Conservation (phyloP, 2,113 vertebrate species). For the Oncorhynchus mykiss region DNA sequence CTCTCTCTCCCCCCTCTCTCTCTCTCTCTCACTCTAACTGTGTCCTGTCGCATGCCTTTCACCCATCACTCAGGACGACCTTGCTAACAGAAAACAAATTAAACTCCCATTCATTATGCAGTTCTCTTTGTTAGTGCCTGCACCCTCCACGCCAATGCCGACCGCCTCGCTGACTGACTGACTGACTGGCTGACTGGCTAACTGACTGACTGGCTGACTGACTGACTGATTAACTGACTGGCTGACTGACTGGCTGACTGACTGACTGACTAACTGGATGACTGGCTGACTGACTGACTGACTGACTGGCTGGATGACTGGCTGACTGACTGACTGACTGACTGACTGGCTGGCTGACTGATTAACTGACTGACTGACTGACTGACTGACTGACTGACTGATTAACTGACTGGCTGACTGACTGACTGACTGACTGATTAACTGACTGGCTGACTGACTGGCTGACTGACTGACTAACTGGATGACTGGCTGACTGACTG, state of each 20-base stretch:
- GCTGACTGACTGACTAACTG: accelerated
- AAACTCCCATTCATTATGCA: conserved; percentile 64
- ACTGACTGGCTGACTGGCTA: accelerated
- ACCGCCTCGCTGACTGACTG: too few relatives aligned
- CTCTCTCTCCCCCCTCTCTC: not conserved
- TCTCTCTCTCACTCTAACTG: not conserved
- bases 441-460: too few relatives aligned
- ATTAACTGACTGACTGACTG: too few relatives aligned
- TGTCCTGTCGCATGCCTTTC: conserved; percentile 32
- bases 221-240: too few relatives aligned
- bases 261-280: too few relatives aligned
- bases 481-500: too few relatives aligned
- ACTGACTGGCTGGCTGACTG: too few relatives aligned
- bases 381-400: too few relatives aligned
- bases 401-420: accelerated
- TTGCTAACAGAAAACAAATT: conserved; percentile 65
- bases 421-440: accelerated
- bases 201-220: too few relatives aligned
- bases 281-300: too few relatives aligned
- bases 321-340: too few relatives aligned
- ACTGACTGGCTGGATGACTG: accelerated
- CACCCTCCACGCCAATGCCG: not conserved
- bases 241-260: accelerated
- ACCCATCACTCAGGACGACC: conserved; percentile 59
- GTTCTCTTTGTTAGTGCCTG: conserved; percentile 52